Conservation (phyloP, 1,140 invertebrate genomes). For the Mactra quadrangularis region DNA sequence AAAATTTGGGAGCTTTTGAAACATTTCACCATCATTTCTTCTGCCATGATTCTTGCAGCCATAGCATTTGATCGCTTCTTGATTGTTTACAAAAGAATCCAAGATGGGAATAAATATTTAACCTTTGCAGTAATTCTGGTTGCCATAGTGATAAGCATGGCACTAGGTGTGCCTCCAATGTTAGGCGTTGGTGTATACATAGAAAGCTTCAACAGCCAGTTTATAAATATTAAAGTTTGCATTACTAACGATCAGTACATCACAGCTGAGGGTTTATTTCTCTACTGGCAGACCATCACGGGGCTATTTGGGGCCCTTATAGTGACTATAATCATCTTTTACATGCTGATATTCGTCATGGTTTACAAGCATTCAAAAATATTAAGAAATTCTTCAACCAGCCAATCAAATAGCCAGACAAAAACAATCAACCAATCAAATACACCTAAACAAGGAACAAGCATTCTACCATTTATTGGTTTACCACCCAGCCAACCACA, state of each 20-base stretch:
- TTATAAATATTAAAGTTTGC: conserved; percentile 66
- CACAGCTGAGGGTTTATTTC: conserved; percentile 28
- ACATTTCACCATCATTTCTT: conserved; percentile 67
- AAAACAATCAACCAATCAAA: background rate
- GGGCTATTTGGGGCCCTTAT: conserved; percentile 68
- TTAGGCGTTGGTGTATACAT: conserved; percentile 69
- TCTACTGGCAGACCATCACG: conserved; percentile 73
- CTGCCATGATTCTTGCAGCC: conserved; percentile 71
- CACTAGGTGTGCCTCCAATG: conserved; percentile 67
- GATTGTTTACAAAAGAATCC: conserved; percentile 66
- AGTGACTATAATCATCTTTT: conserved; percentile 67
- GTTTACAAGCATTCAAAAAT: conserved; percentile 66
- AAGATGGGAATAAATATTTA: conserved; percentile 49
- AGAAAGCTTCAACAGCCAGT: background rate
- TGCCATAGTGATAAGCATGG: conserved; percentile 60
- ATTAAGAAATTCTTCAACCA: conserved; percentile 5
- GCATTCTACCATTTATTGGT: conserved; percentile 8
- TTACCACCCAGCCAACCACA: background rate
- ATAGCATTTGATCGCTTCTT: conserved; percentile 76
- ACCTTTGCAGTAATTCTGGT: conserved; percentile 61
- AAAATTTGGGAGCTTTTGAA: conserved; percentile 70
- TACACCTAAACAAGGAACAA: conserved; percentile 1
- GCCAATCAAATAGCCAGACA: background rate
- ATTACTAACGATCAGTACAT: conserved; percentile 64
- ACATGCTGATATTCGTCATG: conserved; percentile 69